Conservation (phyloP, 2,888 invertebrate genomes). For the Mimas tiliae region DNA sequence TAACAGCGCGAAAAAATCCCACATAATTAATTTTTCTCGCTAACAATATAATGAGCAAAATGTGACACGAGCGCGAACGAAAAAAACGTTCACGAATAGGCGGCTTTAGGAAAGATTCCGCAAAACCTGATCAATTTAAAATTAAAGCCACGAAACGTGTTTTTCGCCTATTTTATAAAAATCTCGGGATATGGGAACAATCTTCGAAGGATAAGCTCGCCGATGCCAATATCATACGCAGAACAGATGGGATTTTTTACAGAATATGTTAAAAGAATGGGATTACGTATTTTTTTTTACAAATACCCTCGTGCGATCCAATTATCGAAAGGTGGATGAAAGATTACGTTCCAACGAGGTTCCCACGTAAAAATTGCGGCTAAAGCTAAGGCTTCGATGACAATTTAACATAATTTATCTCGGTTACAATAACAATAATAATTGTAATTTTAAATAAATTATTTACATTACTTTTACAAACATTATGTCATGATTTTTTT, state of each 20-base stretch:
- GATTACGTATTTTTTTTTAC: conserved; percentile 35
- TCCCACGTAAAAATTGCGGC: conserved; percentile 23
- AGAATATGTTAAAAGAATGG: conserved; percentile 47
- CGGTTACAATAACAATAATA: background rate
- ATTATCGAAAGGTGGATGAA: conserved; percentile 34
- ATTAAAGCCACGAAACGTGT: conserved; percentile 85
- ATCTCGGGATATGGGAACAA: conserved; percentile 80
- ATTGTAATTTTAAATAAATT: background rate
- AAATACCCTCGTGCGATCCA: conserved; percentile 25
- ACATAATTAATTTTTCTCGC: conserved; percentile 68
- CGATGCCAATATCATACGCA: conserved; percentile 60
- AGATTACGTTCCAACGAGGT: conserved; percentile 16
- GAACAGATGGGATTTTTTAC: conserved; percentile 52
- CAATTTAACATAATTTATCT: background rate
- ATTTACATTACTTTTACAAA: no score
- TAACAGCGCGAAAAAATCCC: conserved; percentile 30
- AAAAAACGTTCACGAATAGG: conserved; percentile 70
- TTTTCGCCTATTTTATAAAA: conserved; percentile 84
- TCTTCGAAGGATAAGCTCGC: conserved; percentile 76
- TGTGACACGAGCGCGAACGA: conserved; percentile 54
- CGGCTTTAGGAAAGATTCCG: conserved; percentile 79
- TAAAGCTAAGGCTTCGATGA: background rate
- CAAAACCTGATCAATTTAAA: conserved; percentile 84
- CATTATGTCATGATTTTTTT: no score
- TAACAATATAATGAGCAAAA: conserved; percentile 66